These are phyloP conservation scores for Bombus ignitus DNA, from an alignment of 1,140 invertebrate species.

Conservation along the genomic window DNA sequence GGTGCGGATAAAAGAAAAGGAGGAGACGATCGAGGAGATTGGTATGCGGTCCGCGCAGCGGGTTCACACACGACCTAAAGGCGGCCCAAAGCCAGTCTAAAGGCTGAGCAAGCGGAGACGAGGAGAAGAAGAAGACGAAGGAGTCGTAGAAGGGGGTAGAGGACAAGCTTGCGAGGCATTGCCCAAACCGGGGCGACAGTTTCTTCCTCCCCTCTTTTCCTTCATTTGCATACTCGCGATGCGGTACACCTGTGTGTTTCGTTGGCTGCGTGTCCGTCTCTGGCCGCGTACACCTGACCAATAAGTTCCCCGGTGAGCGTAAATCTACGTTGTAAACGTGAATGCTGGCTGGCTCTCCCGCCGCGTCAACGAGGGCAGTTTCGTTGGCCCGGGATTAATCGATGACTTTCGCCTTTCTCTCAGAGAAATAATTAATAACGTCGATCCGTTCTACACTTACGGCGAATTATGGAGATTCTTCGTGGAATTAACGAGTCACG, in stretches of 20 bases:
- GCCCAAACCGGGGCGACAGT: conserved; percentile 75
- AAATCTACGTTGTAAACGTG: conserved; percentile 41
- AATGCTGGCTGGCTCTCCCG: conserved; percentile 8
- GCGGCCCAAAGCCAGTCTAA: conserved; percentile 17
- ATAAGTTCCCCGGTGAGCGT: conserved; percentile 37
- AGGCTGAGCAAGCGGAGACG: background rate
- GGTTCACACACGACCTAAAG: conserved; percentile 76
- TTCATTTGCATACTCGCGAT: conserved; percentile 28
- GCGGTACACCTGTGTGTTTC: conserved; percentile 59
- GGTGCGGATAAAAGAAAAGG: conserved; percentile 5
- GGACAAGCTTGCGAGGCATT: conserved; percentile 49
- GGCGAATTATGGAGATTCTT: conserved; percentile 16
- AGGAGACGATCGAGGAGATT: conserved; percentile 64
- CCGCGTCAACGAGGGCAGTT: conserved; percentile 39
- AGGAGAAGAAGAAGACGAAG: background rate
- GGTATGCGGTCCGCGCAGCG: conserved; percentile 77
- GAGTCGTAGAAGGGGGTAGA: background rate
- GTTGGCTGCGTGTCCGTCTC: conserved; percentile 36
- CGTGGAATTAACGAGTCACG: conserved; percentile 19
- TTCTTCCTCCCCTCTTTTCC: conserved; percentile 12
- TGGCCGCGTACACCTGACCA: conserved; percentile 28
- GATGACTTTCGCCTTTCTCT: conserved; percentile 14
- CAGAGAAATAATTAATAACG: conserved; percentile 35
- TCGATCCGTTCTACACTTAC: background rate
- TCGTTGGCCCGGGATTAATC: conserved; percentile 15